A percentile compares a stretch with the other conserved stretches of the same genome.
These are phyloP conservation scores for Cotesia chilonis DNA, from an alignment of 1,140 invertebrate species.

Conservation along the genomic window DNA sequence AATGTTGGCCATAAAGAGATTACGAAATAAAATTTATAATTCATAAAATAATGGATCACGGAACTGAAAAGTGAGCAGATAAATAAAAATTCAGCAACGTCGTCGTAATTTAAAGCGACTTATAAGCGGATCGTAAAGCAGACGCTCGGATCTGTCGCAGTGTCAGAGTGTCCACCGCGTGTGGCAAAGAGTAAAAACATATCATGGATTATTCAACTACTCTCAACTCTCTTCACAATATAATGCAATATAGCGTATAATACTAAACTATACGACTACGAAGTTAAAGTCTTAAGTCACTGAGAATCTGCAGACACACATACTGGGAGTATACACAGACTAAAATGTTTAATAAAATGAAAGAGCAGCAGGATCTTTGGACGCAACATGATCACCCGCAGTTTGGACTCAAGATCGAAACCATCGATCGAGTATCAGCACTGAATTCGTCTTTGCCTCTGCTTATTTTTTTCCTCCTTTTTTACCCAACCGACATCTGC, in stretches of 20 bases:
- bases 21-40: too few relatives aligned
- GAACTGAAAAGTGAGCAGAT: background rate
- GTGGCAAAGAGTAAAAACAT: constrained; percentile 34
- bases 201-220: too few relatives aligned
- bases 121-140: constrained; percentile 44
- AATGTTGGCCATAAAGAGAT: too few relatives aligned
- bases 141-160: constrained; percentile 37
- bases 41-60: constrained; percentile 12
- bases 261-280: background rate
- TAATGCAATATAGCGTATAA: background rate
- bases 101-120: constrained; percentile 43
- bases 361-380: constrained; percentile 31
- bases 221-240: too few relatives aligned
- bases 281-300: background rate
- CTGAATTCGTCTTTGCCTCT: constrained; percentile 21
- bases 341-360: background rate
- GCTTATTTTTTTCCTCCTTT: background rate
- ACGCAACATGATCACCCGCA: constrained; percentile 38
- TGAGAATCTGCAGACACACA: constrained; percentile 4
- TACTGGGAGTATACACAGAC: background rate
- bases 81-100: constrained; percentile 6
- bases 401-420: constrained; percentile 30
- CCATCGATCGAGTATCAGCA: constrained; percentile 33
- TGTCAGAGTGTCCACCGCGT: constrained; percentile 32
- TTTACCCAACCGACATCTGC: too few relatives aligned